These are phyloP conservation scores for Chloroclysta siterata DNA, from an alignment of 2,888 invertebrate genomes.

Conservation along the genomic window DNA sequence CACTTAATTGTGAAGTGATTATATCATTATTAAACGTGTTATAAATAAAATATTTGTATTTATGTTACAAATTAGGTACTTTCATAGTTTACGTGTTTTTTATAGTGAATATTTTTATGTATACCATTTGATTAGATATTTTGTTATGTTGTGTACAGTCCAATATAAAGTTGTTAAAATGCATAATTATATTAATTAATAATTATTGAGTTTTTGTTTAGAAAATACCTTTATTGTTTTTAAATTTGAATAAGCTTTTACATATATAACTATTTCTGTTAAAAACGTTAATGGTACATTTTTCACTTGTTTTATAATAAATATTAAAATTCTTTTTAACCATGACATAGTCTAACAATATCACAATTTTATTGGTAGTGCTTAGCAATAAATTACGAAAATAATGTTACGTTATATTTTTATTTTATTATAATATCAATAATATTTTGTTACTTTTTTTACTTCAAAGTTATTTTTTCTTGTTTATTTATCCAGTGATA, in stretches of 20 bases:
- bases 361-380: slow-evolving; percentile 26
- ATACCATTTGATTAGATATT: slow-evolving; percentile 27
- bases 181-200: slow-evolving; percentile 20
- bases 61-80: slow-evolving; percentile 1
- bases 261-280: slow-evolving; percentile 11
- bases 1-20: slow-evolving; percentile 10
- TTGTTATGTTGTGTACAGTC: slow-evolving; percentile 41
- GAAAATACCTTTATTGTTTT: slow-evolving; percentile 9
- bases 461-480: slow-evolving; percentile 40
- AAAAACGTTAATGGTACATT: neutral
- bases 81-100: neutral
- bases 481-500: slow-evolving; percentile 56
- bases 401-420: slow-evolving; percentile 13
- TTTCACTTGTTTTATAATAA: neutral
- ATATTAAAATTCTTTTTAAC: slow-evolving; percentile 16
- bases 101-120: slow-evolving; percentile 1
- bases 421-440: slow-evolving; percentile 15
- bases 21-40: neutral
- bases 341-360: slow-evolving; percentile 32
- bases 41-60: slow-evolving; percentile 1
- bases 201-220: slow-evolving; percentile 34
- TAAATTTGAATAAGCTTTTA: neutral
- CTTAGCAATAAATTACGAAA: slow-evolving; percentile 13
- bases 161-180: slow-evolving; percentile 28
- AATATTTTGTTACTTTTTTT: slow-evolving; percentile 62